These are phyloP conservation scores for Nylanderia fulva DNA, from an alignment of 1,140 invertebrate genomes.

Conservation along the genomic window DNA sequence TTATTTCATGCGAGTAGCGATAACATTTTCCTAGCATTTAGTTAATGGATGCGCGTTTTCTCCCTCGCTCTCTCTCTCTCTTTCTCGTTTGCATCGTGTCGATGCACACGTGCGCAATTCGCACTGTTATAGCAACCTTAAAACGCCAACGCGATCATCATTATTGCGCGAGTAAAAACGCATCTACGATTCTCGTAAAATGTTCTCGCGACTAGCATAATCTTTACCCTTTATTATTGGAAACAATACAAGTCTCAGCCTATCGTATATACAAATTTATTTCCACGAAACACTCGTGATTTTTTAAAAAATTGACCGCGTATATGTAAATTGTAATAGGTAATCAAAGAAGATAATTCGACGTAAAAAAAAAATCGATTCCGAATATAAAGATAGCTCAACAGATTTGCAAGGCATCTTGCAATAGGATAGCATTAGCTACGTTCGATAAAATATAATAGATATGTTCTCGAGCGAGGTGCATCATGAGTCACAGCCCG, in stretches of 20 bases:
- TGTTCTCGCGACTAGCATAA: neutral
- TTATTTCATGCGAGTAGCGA: slow-evolving; percentile 73
- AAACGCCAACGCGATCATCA: slow-evolving; percentile 33
- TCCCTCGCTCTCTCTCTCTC: neutral
- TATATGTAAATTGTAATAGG: neutral
- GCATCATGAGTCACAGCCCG: slow-evolving; percentile 58
- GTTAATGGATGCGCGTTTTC: slow-evolving; percentile 62
- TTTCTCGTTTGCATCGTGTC: slow-evolving; percentile 12
- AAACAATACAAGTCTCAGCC: too few species aligned
- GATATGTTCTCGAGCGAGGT: neutral
- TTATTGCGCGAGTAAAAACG: slow-evolving; percentile 48
- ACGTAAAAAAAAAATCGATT: neutral
- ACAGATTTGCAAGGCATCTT: neutral
- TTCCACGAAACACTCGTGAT: neutral
- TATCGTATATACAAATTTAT: neutral
- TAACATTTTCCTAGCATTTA: slow-evolving; percentile 76
- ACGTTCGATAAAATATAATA: slow-evolving; percentile 21
- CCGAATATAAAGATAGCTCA: neutral
- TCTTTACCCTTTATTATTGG: slow-evolving; percentile 5
- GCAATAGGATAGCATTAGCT: neutral
- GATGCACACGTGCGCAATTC: neutral
- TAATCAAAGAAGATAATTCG: neutral
- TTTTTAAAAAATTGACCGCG: neutral
- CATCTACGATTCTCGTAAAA: slow-evolving; percentile 16
- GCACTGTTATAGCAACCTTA: slow-evolving; percentile 11